A percentile compares a stretch with the other conserved stretches of the same genome.
These are phyloP conservation scores for Cephus runcator DNA, from an alignment of 2,888 invertebrate species.

Conservation along the genomic window DNA sequence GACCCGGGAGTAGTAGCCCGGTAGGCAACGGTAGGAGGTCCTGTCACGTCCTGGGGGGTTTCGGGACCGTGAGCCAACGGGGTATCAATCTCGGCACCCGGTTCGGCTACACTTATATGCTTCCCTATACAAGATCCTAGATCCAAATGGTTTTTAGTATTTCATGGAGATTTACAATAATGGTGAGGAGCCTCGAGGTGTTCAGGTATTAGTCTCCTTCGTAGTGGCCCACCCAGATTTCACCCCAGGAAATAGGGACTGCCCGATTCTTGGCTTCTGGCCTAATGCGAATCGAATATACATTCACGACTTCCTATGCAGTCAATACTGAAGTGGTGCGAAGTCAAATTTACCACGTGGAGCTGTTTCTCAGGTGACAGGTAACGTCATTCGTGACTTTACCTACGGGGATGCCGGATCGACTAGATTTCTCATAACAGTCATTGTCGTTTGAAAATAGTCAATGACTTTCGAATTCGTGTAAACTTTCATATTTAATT, in stretches of 20 bases:
- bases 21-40: conserved; percentile 44
- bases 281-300: background rate
- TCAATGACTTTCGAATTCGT: background rate
- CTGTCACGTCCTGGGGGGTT: conserved; percentile 40
- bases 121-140: background rate
- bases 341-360: background rate
- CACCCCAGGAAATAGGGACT: conserved; percentile 3
- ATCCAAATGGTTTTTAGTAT: conserved; percentile 11
- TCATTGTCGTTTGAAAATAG: background rate
- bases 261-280: background rate
- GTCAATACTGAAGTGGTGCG: background rate
- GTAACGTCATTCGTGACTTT: background rate
- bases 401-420: background rate
- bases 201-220: background rate
- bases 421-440: background rate
- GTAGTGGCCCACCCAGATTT: conserved; percentile 8
- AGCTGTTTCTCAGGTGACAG: background rate
- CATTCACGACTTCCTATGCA: background rate
- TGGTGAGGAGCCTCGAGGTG: background rate
- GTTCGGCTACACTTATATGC: conserved; percentile 16
- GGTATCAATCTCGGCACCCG: conserved; percentile 54
- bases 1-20: conserved; percentile 27
- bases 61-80: conserved; percentile 24
- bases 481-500: background rate
- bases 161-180: conserved; percentile 1